These are phyloP conservation scores for Anthrax anthrax DNA, from an alignment of 2,888 invertebrate genomes.

Conservation along the genomic window DNA sequence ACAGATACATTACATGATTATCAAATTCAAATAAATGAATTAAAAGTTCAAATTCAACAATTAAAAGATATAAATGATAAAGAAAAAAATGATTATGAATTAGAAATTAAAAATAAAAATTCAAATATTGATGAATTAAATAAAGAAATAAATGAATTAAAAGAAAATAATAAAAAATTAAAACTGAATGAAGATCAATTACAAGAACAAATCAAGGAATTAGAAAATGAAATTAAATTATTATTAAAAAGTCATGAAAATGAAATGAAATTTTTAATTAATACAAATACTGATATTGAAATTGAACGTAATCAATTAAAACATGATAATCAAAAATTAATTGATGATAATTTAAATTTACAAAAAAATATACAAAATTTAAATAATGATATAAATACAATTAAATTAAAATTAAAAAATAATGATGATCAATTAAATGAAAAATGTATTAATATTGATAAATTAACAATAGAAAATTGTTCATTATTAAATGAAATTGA, in stretches of 20 bases:
- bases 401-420: constrained; percentile 17
- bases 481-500: constrained; percentile 20
- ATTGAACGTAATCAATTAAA: constrained; percentile 7
- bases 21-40: constrained; percentile 37
- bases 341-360: constrained; percentile 13
- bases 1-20: constrained; percentile 37
- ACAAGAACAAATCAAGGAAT: constrained; percentile 13
- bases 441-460: constrained; percentile 21
- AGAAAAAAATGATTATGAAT: constrained; percentile 21
- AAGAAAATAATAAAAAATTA: constrained; percentile 21
- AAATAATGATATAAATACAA: constrained; percentile 18
- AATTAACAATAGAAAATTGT: constrained; percentile 22
- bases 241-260: constrained; percentile 13
- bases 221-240: constrained; percentile 12
- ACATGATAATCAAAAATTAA: constrained; percentile 6
- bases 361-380: constrained; percentile 15
- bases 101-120: constrained; percentile 19
- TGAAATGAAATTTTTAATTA: constrained; percentile 11
- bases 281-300: constrained; percentile 9
- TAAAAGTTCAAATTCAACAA: constrained; percentile 34
- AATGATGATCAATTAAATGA: constrained; percentile 19
- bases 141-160: constrained; percentile 21
- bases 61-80: constrained; percentile 28
- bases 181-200: constrained; percentile 20
- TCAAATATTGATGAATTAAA: constrained; percentile 23